Conservation (phyloP, 64 coral and sea anemone genomes). For the Acropora yongei region DNA sequence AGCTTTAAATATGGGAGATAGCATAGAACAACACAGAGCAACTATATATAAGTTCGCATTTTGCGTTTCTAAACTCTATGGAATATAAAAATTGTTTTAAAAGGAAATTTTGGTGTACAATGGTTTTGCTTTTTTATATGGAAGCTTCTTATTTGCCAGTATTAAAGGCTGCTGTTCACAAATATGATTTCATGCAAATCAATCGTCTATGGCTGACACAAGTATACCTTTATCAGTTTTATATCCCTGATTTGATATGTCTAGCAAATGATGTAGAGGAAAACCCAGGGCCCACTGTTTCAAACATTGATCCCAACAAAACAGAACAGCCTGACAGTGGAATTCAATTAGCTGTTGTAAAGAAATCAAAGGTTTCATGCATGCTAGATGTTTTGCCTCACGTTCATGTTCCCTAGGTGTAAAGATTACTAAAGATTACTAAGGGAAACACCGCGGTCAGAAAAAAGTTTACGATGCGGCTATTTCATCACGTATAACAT, state of each 20-base stretch:
- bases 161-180: constrained; percentile 40
- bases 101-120: constrained; percentile 36
- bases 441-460: too few species aligned
- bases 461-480: too few species aligned
- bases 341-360: neutral
- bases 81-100: constrained; percentile 39
- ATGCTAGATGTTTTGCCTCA: too few species aligned
- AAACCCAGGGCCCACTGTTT: neutral
- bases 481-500: too few species aligned
- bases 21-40: constrained; percentile 36
- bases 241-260: constrained; percentile 15
- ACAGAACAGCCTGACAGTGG: neutral
- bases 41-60: constrained; percentile 5
- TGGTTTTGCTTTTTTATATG: constrained; percentile 28
- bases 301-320: neutral
- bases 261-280: constrained; percentile 6
- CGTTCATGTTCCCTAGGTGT: too few species aligned
- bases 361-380: neutral
- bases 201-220: constrained; percentile 49
- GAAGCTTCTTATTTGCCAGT: constrained; percentile 16
- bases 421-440: too few species aligned
- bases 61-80: constrained; percentile 11
- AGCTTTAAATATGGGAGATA: constrained; percentile 21
- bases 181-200: constrained; percentile 31
- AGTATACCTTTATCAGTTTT: constrained; percentile 35